Evolutionary conservation across 2,113 vertebrate genomes (phyloP).

Genomic region (Rhipidura dahli): DNA sequence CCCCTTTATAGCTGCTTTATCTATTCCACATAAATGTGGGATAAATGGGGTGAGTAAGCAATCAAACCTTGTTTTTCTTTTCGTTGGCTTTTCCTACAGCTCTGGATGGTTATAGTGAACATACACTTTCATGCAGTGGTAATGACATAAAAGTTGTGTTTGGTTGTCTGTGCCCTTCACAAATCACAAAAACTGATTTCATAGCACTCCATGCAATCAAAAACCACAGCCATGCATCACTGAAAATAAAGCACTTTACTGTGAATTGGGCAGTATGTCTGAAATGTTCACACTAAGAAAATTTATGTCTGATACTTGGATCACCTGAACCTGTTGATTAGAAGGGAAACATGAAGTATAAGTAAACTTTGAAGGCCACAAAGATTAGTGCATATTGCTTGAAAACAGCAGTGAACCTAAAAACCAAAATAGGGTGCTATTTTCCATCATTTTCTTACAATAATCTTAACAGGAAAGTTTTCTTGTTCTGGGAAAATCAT

Average conservation of each 20-base stretch:
- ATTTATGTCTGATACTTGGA: background rate
- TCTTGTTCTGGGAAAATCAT: background rate
- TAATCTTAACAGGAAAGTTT: background rate
- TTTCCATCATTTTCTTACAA: background rate
- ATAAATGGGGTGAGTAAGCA: slow-evolving; percentile 32
- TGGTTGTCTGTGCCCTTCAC: slow-evolving; percentile 26
- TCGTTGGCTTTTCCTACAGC: background rate
- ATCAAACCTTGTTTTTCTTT: background rate
- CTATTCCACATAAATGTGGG: background rate
- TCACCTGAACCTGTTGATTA: background rate
- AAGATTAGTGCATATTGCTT: background rate
- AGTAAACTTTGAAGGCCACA: background rate
- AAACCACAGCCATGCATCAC: background rate
- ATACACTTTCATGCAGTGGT: background rate
- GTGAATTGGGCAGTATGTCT: background rate
- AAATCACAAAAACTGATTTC: slow-evolving; percentile 48
- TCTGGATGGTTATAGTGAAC: background rate
- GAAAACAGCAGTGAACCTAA: background rate
- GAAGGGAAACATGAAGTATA: background rate
- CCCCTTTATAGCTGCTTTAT: background rate
- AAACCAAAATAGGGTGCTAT: background rate
- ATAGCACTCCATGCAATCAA: background rate
- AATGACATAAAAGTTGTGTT: slow-evolving; percentile 25
- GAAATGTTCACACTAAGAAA: background rate
- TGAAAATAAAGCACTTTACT: slow-evolving; percentile 21